Conservation (phyloP, 2,888 invertebrate species). For the Eupithecia inturbata region DNA sequence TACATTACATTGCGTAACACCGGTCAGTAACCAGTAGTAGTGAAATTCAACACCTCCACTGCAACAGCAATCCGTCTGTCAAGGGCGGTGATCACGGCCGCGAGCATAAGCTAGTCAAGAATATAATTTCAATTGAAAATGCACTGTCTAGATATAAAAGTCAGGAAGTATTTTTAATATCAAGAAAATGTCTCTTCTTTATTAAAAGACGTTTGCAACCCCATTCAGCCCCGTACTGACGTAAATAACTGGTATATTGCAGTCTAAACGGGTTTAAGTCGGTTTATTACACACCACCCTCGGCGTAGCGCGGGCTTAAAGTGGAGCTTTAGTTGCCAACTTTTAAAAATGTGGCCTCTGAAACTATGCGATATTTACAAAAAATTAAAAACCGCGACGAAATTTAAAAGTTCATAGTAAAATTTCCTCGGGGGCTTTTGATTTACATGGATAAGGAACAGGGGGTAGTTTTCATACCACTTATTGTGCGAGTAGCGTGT, state of each 20-base stretch:
- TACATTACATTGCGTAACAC: too few relatives aligned
- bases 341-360: not conserved
- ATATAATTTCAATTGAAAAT: not conserved
- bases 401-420: not conserved
- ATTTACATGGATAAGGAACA: too few relatives aligned
- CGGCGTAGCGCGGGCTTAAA: not conserved
- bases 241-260: conserved; percentile 29
- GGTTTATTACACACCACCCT: conserved; percentile 21
- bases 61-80: not conserved
- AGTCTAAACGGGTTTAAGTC: conserved; percentile 21
- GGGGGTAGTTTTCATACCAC: too few relatives aligned
- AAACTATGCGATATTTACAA: not conserved
- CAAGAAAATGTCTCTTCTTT: conserved; percentile 18
- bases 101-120: not conserved
- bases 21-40: too few relatives aligned
- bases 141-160: not conserved
- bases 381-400: not conserved
- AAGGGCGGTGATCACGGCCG: not conserved
- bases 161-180: conserved; percentile 4
- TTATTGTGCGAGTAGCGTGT: too few relatives aligned
- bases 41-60: not conserved
- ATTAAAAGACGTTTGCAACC: conserved; percentile 30
- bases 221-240: conserved; percentile 22
- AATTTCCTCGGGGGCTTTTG: not conserved
- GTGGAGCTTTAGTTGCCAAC: not conserved